Evolutionary conservation across 2,888 invertebrate species (phyloP), one percentile per base, ranked within the genome.

Genomic region (Leptopilina drosophilae): DNA sequence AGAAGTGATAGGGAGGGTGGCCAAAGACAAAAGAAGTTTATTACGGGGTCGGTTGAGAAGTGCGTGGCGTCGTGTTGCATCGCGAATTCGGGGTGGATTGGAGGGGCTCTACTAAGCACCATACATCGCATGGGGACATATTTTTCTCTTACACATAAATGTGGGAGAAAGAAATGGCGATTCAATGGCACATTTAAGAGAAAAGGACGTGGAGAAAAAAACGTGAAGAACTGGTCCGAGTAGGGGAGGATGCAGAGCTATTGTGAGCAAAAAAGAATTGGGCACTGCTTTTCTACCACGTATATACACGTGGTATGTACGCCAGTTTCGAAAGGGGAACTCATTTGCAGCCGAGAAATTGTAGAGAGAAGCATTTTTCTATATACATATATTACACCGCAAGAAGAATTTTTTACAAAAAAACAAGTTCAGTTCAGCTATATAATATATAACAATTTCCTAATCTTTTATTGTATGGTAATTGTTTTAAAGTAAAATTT

Each of bases 201-300:
- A 69, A 69, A 49, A 69, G 53, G 69, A 66, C 14, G 40, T 40
- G 15, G 33, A 65, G 11, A 64, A 69, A 69, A 69, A 42, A 69
- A 69, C 26, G 69, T 26, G 49, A 69, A 69, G 66, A 69, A 69
- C 26, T 49, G 49, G 69, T 69, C 69, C 49, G 12, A 12, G 26
- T 53, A 69, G 26, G 69, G 69, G 53, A 53, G 69, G 14, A 49
- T 46, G 66, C 42, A 84, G 84, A 83, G 83, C 82, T 81, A 89
- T 89, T 89, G 88, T 88, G 87, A 84, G 87, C 84, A 80, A 82
- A 86, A 62, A 87, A 88, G 88, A 88, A 89, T 89, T 82, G 84
- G 84, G 85, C 82, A 85, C 82, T 84, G 85, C 80, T 85, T 80
- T 62, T 79, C 77, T 77, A 78, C 77, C 81, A 80, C 80, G 83